phyloP scores from a whole-genome alignment of 2,888 invertebrate genomes.

The Opisthograptis luteolata region DNA sequence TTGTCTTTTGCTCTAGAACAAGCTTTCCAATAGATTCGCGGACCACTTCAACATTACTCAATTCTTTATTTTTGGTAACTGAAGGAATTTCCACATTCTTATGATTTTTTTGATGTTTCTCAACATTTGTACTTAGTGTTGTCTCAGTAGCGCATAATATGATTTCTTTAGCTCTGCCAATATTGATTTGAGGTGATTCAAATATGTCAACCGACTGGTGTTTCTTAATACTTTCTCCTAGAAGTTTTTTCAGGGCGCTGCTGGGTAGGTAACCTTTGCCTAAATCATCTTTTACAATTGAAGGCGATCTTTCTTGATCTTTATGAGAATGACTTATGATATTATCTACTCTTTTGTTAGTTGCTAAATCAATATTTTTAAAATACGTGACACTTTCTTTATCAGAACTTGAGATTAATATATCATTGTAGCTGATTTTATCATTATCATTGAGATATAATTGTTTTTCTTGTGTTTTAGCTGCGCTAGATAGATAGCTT shows the following conservation, averaged over 20 bases:
- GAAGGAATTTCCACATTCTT: constrained; percentile 2
- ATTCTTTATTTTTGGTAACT: constrained; percentile 3
- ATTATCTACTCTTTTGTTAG: constrained; percentile 41
- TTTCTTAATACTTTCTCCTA: constrained; percentile 64
- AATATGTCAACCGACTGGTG: constrained; percentile 66
- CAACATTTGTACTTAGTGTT: not conserved
- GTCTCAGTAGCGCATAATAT: not conserved
- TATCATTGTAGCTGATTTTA: constrained; percentile 13
- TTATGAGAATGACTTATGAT: constrained; percentile 30
- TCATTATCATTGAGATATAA: constrained; percentile 25
- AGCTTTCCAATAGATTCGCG: constrained; percentile 50
- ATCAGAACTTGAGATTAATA: constrained; percentile 8
- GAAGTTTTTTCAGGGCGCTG: constrained; percentile 59
- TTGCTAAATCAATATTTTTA: constrained; percentile 40
- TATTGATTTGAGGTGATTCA: constrained; percentile 49
- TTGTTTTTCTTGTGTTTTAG: constrained; percentile 1
- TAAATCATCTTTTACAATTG: constrained; percentile 62
- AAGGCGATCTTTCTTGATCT: constrained; percentile 60
- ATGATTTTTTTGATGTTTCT: constrained; percentile 27
- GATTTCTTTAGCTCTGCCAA: constrained; percentile 34
- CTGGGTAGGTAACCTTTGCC: constrained; percentile 55
- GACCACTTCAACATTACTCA: constrained; percentile 36
- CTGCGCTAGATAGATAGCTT: not conserved
- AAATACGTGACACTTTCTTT: constrained; percentile 54
- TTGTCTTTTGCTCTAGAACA: constrained; percentile 44